phyloP scores from a whole-genome alignment of 2,888 invertebrate genomes.

The Sphinx pinastri region DNA sequence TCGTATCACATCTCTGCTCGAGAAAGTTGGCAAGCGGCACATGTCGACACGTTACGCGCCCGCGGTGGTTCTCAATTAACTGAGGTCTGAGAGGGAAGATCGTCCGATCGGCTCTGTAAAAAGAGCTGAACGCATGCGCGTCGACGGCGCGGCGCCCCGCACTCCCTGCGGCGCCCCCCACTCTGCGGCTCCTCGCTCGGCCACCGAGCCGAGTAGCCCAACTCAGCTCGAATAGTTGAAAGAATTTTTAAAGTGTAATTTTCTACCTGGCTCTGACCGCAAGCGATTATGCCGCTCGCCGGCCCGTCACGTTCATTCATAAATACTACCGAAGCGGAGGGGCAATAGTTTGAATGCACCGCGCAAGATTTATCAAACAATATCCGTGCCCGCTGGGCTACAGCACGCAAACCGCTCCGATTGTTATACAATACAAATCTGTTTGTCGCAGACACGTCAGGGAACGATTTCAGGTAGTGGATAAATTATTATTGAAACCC shows the following conservation, averaged over 20 bases:
- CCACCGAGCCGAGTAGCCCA: constrained; percentile 74
- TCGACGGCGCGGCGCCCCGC: constrained; percentile 74
- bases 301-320: constrained; percentile 82
- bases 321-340: constrained; percentile 66
- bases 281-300: constrained; percentile 69
- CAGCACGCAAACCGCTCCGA: constrained; percentile 63
- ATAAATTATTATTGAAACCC: constrained; percentile 70
- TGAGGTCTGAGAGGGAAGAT: constrained; percentile 69
- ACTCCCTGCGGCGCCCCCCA: constrained; percentile 78
- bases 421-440: constrained; percentile 69
- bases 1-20: constrained; percentile 83
- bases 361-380: constrained; percentile 57
- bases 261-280: constrained; percentile 80
- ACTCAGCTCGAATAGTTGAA: constrained; percentile 76
- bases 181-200: constrained; percentile 76
- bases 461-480: constrained; percentile 71
- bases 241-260: constrained; percentile 82
- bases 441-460: constrained; percentile 71
- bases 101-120: constrained; percentile 71
- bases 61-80: constrained; percentile 75
- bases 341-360: constrained; percentile 58
- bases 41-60: constrained; percentile 85
- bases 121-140: constrained; percentile 79
- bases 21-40: constrained; percentile 83
- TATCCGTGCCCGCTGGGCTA: constrained; percentile 53